A percentile compares a stretch with the other conserved stretches of the same genome.
These are phyloP conservation scores for Cerceris rybyensis DNA, from an alignment of 2,888 invertebrate species.

Conservation along the genomic window DNA sequence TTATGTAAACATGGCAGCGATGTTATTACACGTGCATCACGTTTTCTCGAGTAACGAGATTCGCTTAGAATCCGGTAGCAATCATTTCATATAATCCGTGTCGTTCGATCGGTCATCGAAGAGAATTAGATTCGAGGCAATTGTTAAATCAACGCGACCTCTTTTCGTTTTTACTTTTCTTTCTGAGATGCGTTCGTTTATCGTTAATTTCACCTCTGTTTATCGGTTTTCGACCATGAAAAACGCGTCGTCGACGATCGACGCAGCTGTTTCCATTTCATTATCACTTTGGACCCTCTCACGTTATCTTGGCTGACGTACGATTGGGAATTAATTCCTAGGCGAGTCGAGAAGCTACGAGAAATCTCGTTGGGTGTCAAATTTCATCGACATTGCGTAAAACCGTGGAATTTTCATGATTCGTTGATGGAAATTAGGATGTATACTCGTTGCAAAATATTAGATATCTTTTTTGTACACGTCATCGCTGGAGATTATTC, in stretches of 20 bases:
- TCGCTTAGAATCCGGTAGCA: not conserved
- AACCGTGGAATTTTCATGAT: no score
- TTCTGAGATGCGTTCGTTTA: not conserved
- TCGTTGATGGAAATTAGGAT: not conserved
- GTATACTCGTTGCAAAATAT: not conserved
- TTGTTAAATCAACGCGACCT: not conserved
- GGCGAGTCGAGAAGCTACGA: not conserved
- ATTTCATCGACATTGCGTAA: no score
- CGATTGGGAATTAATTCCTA: conserved; percentile 25
- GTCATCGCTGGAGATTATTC: no score
- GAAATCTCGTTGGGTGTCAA: no score
- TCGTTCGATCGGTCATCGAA: no score
- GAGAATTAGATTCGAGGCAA: no score
- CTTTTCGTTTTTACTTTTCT: not conserved
- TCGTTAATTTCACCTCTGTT: not conserved
- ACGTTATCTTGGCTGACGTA: conserved; percentile 20
- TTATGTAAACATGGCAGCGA: not conserved
- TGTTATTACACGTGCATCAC: conserved; percentile 5
- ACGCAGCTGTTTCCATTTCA: conserved; percentile 37
- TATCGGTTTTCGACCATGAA: not conserved
- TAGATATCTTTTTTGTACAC: no score
- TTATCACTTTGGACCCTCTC: conserved; percentile 24
- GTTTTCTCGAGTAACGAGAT: not conserved
- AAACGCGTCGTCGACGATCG: not conserved
- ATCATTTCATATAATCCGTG: no score